Base-by-base conservation (phyloP, 1,140 invertebrate genomes). In the Pinna nobilis region DNA sequence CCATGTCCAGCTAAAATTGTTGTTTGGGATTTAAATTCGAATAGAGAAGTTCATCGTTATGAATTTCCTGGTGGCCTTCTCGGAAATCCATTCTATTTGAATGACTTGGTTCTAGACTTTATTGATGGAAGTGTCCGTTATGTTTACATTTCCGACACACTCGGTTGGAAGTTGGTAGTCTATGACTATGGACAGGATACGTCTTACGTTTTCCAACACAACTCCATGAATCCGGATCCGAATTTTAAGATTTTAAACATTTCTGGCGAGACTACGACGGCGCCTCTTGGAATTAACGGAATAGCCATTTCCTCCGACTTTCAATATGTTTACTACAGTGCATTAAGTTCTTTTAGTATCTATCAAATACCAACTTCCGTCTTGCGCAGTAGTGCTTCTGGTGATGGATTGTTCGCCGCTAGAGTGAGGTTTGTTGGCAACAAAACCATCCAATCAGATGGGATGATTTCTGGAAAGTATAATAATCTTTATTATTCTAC, bases 41-140 rank as follows among this genome's bases (percentile, higher is more conserved):
- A 71, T 5, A 50, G 11, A 13, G 51, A 71, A 13, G 61, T 82
- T 2, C 60, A 57, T 13, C 37, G 68, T n/a, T 73, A 80, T 49
- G 60, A 63, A 9, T 79, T 84, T 13, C 77, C 82, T 11, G 25
- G 47, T 11, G 76, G 76, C 11, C 70, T 71, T 1, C 55, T 60
- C 1, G 51, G n/a, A 37, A 67, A 64, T 1, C 47, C 61, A 11
- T 77, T 53, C 65, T 84, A 80, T 55, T 53, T 84, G 7, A 77
- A 82, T 44, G 82, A 84, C 64, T 75, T 83, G 13, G 82, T 83
- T 9, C 44, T 82, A 2, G 77, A 80, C 23, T 78, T 74, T 51
- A 53, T 60, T 32, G 65, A 63, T 18, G 33, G 37, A 2, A 55
- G 66, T 13, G 70, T 74, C 1, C 61, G 68, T n/a, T 82, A 71